These are phyloP conservation scores for Hormiphora californensis DNA, from an alignment of 37 sponge, comb jelly and placozoan species.

Conservation along the genomic window DNA sequence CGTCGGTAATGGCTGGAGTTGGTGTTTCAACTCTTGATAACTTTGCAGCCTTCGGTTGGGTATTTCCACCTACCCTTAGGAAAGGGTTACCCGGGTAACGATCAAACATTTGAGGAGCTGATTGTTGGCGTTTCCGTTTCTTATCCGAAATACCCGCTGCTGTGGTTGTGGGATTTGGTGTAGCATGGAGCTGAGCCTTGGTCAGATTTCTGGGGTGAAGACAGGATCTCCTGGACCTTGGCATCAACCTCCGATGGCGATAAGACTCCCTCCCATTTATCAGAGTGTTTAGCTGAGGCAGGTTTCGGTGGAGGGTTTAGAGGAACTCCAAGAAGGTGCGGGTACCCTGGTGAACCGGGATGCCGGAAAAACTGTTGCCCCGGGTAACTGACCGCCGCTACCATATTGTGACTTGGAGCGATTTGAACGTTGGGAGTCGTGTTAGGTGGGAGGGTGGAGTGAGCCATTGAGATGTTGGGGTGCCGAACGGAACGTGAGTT, in stretches of 20 bases:
- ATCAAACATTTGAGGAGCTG: conserved; percentile 49
- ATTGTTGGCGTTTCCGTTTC: conserved; percentile 46
- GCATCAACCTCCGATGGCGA: conserved; percentile 54
- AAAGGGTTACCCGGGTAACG: conserved; percentile 39
- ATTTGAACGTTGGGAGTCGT: too few species aligned
- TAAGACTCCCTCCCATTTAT: conserved; percentile 51
- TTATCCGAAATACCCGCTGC: too few species aligned
- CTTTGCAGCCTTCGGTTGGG: neutral
- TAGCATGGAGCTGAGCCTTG: neutral
- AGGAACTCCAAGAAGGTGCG: too few species aligned
- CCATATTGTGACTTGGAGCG: too few species aligned
- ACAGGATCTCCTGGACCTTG: conserved; percentile 39
- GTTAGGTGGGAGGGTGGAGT: too few species aligned
- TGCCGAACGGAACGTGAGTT: too few species aligned
- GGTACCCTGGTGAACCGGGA: too few species aligned
- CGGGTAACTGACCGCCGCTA: too few species aligned
- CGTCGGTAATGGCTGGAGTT: neutral
- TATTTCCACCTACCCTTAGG: neutral
- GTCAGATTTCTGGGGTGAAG: conserved; percentile 39
- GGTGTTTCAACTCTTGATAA: conserved; percentile 26
- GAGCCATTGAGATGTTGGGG: too few species aligned
- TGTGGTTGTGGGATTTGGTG: conserved; percentile 5
- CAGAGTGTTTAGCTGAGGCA: too few species aligned
- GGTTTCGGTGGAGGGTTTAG: too few species aligned
- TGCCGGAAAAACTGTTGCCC: too few species aligned